A percentile compares a stretch with the other conserved stretches of the same genome.
phyloP scores from a whole-genome alignment of 2,888 invertebrate genomes.

The Hartigia nigra region DNA sequence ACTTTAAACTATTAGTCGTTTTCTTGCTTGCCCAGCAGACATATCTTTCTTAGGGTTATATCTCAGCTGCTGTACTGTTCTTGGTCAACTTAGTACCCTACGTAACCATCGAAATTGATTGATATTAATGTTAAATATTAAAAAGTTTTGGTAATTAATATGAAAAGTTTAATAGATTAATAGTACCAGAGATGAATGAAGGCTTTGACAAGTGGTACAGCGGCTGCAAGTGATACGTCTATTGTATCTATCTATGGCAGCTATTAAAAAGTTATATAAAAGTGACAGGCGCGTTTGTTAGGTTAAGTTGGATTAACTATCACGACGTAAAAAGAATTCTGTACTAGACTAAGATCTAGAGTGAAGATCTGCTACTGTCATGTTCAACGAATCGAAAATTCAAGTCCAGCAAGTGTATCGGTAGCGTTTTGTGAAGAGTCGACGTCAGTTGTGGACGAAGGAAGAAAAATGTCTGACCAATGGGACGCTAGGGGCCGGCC shows the following conservation, averaged over 20 bases:
- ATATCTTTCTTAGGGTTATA: background rate
- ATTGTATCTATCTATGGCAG: too few species aligned
- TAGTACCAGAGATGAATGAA: too few species aligned
- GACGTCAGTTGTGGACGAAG: background rate
- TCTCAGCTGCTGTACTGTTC: too few species aligned
- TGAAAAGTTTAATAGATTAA: too few species aligned
- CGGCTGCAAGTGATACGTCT: too few species aligned
- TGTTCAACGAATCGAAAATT: background rate
- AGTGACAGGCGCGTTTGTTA: background rate
- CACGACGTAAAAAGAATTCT: background rate
- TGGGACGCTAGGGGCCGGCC: conserved; percentile 42
- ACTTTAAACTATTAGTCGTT: background rate
- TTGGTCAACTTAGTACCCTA: too few species aligned
- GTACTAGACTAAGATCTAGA: background rate
- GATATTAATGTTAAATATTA: too few species aligned
- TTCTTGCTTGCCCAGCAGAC: background rate
- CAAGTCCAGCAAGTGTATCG: background rate
- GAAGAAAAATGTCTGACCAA: conserved; percentile 39
- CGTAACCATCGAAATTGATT: too few species aligned
- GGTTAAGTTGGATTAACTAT: too few species aligned
- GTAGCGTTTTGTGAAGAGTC: background rate
- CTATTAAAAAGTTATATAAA: background rate
- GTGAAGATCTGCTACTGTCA: background rate
- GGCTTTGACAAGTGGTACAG: too few species aligned
- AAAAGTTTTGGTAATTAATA: too few species aligned